Base-by-base conservation (phyloP, 2,797 vertebrate species). In the Morus bassanus region DNA sequence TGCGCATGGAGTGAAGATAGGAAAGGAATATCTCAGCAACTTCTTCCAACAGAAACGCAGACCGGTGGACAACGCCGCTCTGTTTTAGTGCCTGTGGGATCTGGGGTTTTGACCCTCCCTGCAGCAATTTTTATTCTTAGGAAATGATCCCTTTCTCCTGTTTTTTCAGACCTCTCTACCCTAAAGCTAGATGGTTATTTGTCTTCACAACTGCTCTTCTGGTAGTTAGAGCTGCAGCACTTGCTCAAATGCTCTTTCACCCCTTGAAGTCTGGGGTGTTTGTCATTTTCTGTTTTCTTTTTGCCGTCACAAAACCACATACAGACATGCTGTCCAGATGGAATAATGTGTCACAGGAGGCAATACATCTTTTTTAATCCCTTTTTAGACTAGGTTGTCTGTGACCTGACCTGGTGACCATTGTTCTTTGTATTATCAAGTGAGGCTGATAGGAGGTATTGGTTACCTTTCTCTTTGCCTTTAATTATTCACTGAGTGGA, bases 1-100 rank as follows among this genome's bases (percentile, higher is more conserved):
- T 1, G 5, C 17, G 16, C 17, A 1, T 2, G 12, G 43, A 5
- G 19, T 19, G 13, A 10, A 4, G 27, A 3, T 6, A 7, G 41
- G 33, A 46, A 56, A 76, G 27, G 30, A 46, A 3, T 8, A 50
- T 65, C 86, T 81, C 60, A 65, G 70, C 10, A 56, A 1, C n/a
- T 88, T 83, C 27, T 65, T 19, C 64, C 31, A 9, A 1, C 0
- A 37, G 11, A 24, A 63, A 18, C 0, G 1, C 57, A 18, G 23
- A 39, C 11, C 5, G 0, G 31, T 15, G 65, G 35, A 7, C 27
- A 59, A 31, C 0, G 2, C 35, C 15, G 30, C n/a, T 28, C 10
- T 31, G 30, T 30, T 57, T 64, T 10, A 2, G 46, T 56, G 33
- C 48, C 1, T 0, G 10, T 5, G 39, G 46, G 28, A 53, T 70